Percentiles rank a stretch among this genome's conserved stretches.
phyloP scores from a whole-genome alignment of 2,797 vertebrate species.

The Erethizon dorsatum region DNA sequence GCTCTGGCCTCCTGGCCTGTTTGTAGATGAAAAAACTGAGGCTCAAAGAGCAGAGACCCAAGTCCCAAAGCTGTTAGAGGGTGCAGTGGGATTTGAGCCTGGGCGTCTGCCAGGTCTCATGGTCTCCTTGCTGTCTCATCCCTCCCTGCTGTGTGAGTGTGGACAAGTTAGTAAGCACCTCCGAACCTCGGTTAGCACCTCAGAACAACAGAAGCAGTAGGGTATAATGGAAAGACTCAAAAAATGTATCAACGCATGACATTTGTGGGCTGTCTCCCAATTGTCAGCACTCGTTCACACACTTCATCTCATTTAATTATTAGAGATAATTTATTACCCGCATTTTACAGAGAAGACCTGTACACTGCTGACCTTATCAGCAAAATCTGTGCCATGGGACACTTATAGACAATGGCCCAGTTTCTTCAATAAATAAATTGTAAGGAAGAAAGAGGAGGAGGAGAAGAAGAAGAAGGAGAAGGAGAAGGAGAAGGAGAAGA shows the following conservation, averaged over 20 bases:
- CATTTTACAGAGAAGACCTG: not conserved
- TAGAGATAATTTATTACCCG: not conserved
- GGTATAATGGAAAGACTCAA: not conserved
- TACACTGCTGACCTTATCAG: not conserved
- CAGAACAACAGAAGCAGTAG: not conserved
- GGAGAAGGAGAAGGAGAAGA: not conserved
- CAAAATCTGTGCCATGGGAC: not conserved
- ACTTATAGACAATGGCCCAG: not conserved
- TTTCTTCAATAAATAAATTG: not conserved
- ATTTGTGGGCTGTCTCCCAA: not conserved
- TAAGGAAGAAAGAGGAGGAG: not conserved
- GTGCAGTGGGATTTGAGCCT: not conserved
- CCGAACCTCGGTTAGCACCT: not conserved
- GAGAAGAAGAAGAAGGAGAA: not conserved
- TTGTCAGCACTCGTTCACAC: not conserved
- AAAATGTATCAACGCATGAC: not conserved
- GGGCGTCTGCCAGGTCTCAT: not conserved
- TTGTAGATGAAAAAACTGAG: slow-evolving; percentile 21
- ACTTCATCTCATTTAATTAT: not conserved
- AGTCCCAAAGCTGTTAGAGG: not conserved
- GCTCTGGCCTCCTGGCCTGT: not conserved
- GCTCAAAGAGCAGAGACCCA: not conserved
- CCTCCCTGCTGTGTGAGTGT: not conserved
- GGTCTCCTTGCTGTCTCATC: not conserved
- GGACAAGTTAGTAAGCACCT: not conserved